Evolutionary conservation across 2,797 vertebrate genomes (phyloP).

Genomic region (Psittacula derbiana): DNA sequence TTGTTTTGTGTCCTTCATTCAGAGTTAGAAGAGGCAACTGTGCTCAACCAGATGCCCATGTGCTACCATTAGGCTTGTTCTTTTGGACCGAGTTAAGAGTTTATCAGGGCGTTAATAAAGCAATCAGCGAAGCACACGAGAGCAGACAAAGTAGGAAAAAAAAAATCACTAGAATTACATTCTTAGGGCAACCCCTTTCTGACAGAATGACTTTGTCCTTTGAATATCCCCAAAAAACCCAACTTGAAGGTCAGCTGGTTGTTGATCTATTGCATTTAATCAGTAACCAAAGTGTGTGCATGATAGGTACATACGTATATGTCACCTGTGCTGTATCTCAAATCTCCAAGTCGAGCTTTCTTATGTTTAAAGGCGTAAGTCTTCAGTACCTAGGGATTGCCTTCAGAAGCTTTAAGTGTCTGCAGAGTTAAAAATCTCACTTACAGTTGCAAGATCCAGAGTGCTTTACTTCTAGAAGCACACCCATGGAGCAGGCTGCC

Average conservation of each 20-base stretch:
- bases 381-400: conserved; percentile 71
- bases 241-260: conserved; percentile 36
- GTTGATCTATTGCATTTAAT: conserved; percentile 58
- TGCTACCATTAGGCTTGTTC: conserved; percentile 64
- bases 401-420: conserved; percentile 82
- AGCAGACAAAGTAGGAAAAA: conserved; percentile 65
- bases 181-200: conserved; percentile 60
- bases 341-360: conserved; percentile 55
- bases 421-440: conserved; percentile 84
- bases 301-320: conserved; percentile 48
- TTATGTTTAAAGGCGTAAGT: conserved; percentile 48
- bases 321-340: not conserved
- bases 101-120: conserved; percentile 76
- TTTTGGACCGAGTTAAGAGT: conserved; percentile 66
- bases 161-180: conserved; percentile 43
- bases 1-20: conserved; percentile 79
- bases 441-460: conserved; percentile 99
- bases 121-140: conserved; percentile 74
- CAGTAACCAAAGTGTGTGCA: conserved; percentile 32
- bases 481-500: conserved; percentile 91
- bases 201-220: conserved; percentile 54
- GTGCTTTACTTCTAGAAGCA: conserved; percentile 96
- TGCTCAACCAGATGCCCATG: conserved; percentile 61
- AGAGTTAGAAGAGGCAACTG: conserved; percentile 77
- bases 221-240: conserved; percentile 36